These are phyloP conservation scores for Poecile atricapillus DNA, from an alignment of 2,113 vertebrate genomes.

Conservation along the genomic window DNA sequence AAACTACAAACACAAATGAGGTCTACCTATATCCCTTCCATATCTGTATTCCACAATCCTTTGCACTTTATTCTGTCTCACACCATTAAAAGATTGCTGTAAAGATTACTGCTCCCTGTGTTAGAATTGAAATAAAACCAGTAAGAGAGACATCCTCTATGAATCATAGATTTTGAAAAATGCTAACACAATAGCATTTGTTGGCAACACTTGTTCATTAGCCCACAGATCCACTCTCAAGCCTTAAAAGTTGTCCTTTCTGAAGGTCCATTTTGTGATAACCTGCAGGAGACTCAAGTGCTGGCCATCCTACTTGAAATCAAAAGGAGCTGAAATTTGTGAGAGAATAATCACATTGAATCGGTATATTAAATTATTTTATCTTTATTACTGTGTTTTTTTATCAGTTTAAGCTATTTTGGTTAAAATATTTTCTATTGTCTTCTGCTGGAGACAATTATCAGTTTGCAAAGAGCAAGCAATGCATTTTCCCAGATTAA, in stretches of 20 bases:
- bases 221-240: too few relatives aligned
- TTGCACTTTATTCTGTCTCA: neutral
- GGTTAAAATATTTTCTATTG: neutral
- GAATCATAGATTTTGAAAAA: neutral
- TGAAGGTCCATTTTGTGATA: neutral
- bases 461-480: neutral
- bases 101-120: neutral
- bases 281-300: neutral
- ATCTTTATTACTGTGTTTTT: neutral
- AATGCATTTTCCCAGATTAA: neutral
- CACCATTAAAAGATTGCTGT: neutral
- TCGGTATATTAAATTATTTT: neutral
- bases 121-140: neutral
- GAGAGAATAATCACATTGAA: neutral
- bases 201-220: neutral
- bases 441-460: neutral
- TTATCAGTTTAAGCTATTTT: neutral
- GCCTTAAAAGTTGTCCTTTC: neutral
- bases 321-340: neutral
- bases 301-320: neutral
- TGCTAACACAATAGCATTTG: neutral
- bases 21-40: neutral
- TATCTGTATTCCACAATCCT: neutral
- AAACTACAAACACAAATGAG: neutral
- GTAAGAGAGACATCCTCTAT: neutral